Base-by-base conservation (phyloP, 2,888 invertebrate genomes). In the Aplocera efformata region DNA sequence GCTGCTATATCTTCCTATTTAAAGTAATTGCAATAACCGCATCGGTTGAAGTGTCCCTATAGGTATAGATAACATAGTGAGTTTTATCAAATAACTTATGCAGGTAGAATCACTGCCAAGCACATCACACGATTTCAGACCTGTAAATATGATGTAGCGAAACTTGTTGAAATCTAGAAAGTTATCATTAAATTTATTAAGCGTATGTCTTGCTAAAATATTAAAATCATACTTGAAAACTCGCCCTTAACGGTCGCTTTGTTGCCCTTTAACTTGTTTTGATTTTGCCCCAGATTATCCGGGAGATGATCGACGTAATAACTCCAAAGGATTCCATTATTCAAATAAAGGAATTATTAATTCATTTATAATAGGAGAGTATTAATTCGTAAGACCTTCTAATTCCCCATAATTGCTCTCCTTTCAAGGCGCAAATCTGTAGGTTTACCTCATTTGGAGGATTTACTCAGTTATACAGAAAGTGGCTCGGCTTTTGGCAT, bases 251-350 rank as follows among this genome's bases (percentile, higher is more conserved):
- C 28, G 26, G 32, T 28, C 52, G 33, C 53, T 56, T 50, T 3
- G 13, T 17, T 17, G 48, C 50, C 51, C 47, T 50, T 37, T 50
- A 45, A 31, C 33, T 31, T 31, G 25, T 28, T 29, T 6, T 21
- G 27, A 17, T 17, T 36, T 35, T 32, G 25, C 17, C 39, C 21
- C 32, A 29, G 43, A 47, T 49, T 48, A 54, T 55, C 41, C 45
- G 35, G 37, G 35, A 50, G 41, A 42, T 48, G 53, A 58, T 58
- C 54, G 50, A 58, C 56, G 48, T 51, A 53, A 58, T 52, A 58
- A 50, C 44, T 42, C 44, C 35, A 49, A 50, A 47, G 44, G 47
- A 41, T 49, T 40, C 47, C 37, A 47, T 53, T 45, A 50, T 42
- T 50, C 36, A 43, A 50, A 53, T 53, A 48, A 51, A 32, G 27